Evolutionary conservation across 2,113 vertebrate species (phyloP).

Genomic region (Pyrgilauda ruficollis): DNA sequence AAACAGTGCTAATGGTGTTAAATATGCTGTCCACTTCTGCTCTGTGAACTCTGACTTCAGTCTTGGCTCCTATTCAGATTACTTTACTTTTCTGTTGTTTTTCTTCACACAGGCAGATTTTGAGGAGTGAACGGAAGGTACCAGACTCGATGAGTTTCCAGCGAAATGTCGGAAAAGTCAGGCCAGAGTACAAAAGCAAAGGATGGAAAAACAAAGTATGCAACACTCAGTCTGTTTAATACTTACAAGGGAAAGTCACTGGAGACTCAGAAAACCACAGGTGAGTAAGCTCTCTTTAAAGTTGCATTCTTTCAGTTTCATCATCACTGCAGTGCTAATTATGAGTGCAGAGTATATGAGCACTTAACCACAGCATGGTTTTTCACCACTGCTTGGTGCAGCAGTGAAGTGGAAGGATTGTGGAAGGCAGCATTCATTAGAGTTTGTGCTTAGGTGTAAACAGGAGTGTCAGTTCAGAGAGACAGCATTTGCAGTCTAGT

Average conservation of each 20-base stretch:
- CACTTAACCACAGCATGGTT: not conserved
- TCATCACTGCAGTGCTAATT: not conserved
- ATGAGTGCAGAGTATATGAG: not conserved
- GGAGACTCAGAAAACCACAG: conserved; percentile 98
- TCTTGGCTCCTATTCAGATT: not conserved
- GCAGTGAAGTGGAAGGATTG: not conserved
- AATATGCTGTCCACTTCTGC: not conserved
- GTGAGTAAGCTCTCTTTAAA: conserved; percentile 70
- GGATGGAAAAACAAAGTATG: conserved; percentile 99
- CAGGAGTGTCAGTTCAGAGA: not conserved
- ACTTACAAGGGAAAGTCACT: conserved; percentile 98
- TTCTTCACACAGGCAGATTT: conserved; percentile 80
- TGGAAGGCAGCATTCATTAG: not conserved
- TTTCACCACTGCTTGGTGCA: not conserved
- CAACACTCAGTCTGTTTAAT: conserved; percentile 99
- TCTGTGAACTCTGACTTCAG: not conserved
- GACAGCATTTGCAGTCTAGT: not conserved
- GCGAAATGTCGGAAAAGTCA: conserved; percentile 99
- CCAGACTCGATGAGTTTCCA: conserved; percentile 99
- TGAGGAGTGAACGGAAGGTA: conserved; percentile 85
- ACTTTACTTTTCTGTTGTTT: not conserved
- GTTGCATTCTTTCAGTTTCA: not conserved
- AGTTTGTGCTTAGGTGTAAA: not conserved
- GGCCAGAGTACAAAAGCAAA: conserved; percentile 99
- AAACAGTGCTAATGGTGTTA: not conserved